Conservation (phyloP, 2,113 vertebrate genomes). For the Tragelaphus strepsiceros region DNA sequence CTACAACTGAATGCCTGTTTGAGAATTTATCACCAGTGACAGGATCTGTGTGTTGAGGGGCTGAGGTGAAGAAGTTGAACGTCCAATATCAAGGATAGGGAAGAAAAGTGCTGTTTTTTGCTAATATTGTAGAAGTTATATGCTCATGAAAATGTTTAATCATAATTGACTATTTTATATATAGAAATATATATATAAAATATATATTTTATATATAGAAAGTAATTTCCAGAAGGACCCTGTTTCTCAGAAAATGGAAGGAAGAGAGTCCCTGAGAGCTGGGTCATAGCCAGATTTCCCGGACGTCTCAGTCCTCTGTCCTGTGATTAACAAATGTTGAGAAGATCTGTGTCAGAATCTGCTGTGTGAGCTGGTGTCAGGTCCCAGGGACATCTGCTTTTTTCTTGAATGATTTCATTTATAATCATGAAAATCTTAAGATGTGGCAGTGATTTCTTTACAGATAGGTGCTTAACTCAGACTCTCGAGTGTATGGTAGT, state of each 20-base stretch:
- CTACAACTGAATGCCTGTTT: accelerated
- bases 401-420: neutral
- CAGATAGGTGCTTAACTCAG: neutral
- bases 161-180: neutral
- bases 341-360: neutral
- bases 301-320: neutral
- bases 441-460: neutral
- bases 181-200: neutral
- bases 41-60: neutral
- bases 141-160: neutral
- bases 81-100: neutral
- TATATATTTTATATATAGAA: neutral
- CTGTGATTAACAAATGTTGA: neutral
- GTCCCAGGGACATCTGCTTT: neutral
- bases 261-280: neutral
- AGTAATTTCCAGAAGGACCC: neutral
- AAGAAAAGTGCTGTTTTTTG: neutral
- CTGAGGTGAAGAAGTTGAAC: neutral
- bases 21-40: neutral
- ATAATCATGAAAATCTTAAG: neutral
- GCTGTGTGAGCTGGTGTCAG: neutral
- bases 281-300: neutral
- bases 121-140: neutral
- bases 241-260: neutral
- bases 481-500: neutral